Percentiles rank a stretch among this genome's conserved stretches.
phyloP scores from a whole-genome alignment of 2,113 vertebrate species.

The Zootoca vivipara region DNA sequence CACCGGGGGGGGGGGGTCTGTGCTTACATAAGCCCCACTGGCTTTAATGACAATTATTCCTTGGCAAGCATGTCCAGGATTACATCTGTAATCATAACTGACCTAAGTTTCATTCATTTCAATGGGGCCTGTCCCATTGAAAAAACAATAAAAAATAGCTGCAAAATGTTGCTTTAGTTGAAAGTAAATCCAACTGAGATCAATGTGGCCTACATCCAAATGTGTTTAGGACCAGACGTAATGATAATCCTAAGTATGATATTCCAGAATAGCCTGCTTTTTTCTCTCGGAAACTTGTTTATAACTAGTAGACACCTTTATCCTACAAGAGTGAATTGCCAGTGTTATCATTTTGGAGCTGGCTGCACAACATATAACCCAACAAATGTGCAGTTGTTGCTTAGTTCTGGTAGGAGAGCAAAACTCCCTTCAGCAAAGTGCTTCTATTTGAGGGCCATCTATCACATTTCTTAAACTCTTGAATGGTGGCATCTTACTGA shows the following conservation, averaged over 20 bases:
- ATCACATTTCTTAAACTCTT: background rate
- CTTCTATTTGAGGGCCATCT: background rate
- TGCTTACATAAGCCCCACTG: too few species aligned
- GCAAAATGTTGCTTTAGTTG: too few species aligned
- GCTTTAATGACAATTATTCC: too few species aligned
- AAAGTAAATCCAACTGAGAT: too few species aligned
- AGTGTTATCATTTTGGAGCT: background rate
- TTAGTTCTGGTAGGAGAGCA: too few species aligned
- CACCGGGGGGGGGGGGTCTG: too few species aligned
- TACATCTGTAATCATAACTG: too few species aligned
- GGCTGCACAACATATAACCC: background rate
- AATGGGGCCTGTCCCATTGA: too few species aligned
- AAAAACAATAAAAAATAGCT: too few species aligned
- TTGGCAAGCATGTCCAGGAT: too few species aligned
- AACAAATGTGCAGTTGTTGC: background rate
- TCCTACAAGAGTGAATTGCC: background rate
- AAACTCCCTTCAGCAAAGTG: background rate
- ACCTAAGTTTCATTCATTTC: too few species aligned
- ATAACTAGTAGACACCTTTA: background rate
- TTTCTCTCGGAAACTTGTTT: background rate
- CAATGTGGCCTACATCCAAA: background rate
- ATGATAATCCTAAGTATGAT: background rate
- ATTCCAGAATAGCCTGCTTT: background rate
- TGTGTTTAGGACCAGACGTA: background rate
- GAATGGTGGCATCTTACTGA: background rate